Conservation (phyloP, 2,113 vertebrate genomes). For the Gnathonemus echidnorhynchus region DNA sequence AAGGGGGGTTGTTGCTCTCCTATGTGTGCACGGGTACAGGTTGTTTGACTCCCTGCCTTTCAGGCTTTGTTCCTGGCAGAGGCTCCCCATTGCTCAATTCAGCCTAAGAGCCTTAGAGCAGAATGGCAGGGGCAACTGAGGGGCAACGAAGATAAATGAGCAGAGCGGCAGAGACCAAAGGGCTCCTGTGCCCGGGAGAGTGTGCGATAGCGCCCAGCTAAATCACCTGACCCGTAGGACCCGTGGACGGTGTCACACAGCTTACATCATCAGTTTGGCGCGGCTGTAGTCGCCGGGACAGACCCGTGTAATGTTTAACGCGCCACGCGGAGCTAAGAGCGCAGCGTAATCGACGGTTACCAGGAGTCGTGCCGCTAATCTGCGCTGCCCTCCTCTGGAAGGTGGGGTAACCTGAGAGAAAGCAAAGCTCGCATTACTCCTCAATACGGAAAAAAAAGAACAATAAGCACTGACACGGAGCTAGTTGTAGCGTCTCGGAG, state of each 20-base stretch:
- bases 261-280: neutral
- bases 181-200: neutral
- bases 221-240: neutral
- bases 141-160: slow-evolving; percentile 17
- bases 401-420: neutral
- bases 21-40: neutral
- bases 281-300: neutral
- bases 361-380: slow-evolving; percentile 31
- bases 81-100: neutral
- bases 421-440: neutral
- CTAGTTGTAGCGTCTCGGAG: slow-evolving; percentile 4
- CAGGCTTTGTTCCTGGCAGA: neutral
- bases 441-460: slow-evolving; percentile 10
- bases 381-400: neutral
- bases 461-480: slow-evolving; percentile 9
- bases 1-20: neutral
- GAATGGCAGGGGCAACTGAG: neutral
- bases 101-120: neutral
- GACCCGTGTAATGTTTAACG: slow-evolving; percentile 7
- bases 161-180: neutral
- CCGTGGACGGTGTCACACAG: no score
- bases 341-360: slow-evolving; percentile 1
- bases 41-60: neutral
- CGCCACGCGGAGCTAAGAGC: slow-evolving; percentile 7
- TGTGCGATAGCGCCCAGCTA: neutral